Conservation (phyloP, 1,140 invertebrate genomes). For the Linepithema humile region DNA sequence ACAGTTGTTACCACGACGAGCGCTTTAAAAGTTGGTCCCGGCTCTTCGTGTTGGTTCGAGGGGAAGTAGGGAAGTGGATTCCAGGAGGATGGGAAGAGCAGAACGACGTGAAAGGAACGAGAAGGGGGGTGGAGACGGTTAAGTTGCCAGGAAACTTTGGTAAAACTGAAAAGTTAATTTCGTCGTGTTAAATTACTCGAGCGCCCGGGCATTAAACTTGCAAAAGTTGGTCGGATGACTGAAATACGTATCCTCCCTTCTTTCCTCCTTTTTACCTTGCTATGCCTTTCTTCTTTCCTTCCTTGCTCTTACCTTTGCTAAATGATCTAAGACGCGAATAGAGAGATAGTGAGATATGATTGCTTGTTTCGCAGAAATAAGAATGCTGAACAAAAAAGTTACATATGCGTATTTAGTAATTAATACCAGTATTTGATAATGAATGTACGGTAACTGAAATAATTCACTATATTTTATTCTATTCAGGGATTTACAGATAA, state of each 20-base stretch:
- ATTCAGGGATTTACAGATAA: not conserved
- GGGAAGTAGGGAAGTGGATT: conserved; percentile 45
- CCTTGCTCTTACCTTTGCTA: conserved; percentile 16
- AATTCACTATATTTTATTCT: not conserved
- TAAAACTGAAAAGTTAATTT: conserved; percentile 84
- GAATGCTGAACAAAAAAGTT: not conserved
- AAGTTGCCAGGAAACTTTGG: conserved; percentile 82
- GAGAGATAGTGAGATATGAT: conserved; percentile 35
- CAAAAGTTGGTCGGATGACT: conserved; percentile 82
- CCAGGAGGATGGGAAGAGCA: conserved; percentile 47
- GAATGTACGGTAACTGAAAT: not conserved
- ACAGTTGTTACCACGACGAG: conserved; percentile 76
- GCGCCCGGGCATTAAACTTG: conserved; percentile 82
- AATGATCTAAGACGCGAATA: conserved; percentile 48
- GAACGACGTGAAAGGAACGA: conserved; percentile 55
- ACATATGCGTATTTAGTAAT: not conserved
- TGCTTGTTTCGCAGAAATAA: too few species aligned
- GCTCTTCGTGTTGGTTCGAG: conserved; percentile 62
- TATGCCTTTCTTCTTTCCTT: not conserved
- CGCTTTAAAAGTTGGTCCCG: conserved; percentile 81
- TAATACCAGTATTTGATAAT: conserved; percentile 2
- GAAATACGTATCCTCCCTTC: conserved; percentile 79
- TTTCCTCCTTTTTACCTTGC: conserved; percentile 45
- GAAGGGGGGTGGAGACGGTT: conserved; percentile 71
- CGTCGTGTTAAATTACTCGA: conserved; percentile 84